Evolutionary conservation across 1,140 invertebrate species (phyloP), one percentile per base, ranked within the genome.

Genomic region (Ostrea edulis): DNA sequence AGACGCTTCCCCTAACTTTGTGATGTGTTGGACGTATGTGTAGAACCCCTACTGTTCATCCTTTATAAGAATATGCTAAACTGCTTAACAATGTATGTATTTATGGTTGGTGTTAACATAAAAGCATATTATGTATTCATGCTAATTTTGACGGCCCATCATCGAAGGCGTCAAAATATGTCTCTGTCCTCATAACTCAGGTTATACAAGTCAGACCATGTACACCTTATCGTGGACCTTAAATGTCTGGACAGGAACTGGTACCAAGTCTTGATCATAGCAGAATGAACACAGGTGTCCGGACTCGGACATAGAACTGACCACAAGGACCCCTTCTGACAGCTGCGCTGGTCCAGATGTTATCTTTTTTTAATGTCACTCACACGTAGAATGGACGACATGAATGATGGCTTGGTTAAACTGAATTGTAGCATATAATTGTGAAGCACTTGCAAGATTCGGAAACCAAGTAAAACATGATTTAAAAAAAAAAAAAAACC

Each of bases 101-200:
- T 77, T 77, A 77, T 77, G 68, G 68, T 77, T 77, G 68, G 68
- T 77, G 25, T 77, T 29, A 77, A 77, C 68, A 77, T 77, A 77
- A 77, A 77, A 77, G 68, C 25, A 83, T 54, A 83, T 83, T 83
- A 83, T 83, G 82, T 54, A 83, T 83, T 83, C 82, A 83, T 54
- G 44, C 82, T 52, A 29, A 83, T 53, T 53, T 53, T 54, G 82
- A 83, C 82, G 82, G 82, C 35, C 82, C 82, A 83, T 83, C 82
- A 83, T 83, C 11, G 20, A 83, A 83, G 82, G 82, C 82, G 82
- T 83, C 82, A 83, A 83, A 83, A 53, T 52, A 83, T 51, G 44
- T 52, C 53, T 83, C 82, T 17, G 44, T 51, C 44, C 82, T 52
- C 82, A 25, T 83, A 83, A 83, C 44, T 83, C 44, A 14, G 53